Evolutionary conservation across 2,113 vertebrate genomes (phyloP), one percentile per base, ranked within the genome.

Genomic region (Hyperopisus bebe): DNA sequence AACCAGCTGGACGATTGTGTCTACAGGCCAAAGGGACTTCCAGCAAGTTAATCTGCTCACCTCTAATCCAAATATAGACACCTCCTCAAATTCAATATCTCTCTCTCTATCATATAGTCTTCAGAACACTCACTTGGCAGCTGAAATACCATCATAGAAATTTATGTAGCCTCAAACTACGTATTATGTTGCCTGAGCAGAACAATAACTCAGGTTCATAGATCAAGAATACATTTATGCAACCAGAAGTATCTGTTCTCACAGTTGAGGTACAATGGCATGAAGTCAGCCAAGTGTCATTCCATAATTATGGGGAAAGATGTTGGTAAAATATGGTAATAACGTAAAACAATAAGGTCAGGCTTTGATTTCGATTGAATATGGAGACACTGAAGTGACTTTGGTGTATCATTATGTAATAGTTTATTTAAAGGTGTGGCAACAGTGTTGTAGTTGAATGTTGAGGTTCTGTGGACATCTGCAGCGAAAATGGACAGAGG

Each of bases 251-350:
- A 47, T 46, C 89, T 84, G 83, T 44, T 86, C 80, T 77, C 31
- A 80, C 42, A 27, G 44, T 24, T 87, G 70, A 77, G 44, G 83
- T n/a, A 46, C 77, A 82, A 55, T 77, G 39, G 50, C 58, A 62
- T 13, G 39, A 85, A 88, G 62, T 89, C 86, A 89, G 80, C 53
- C 55, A 87, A 89, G 19, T 50, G 89, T 83, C 85, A 66, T 19
- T 46, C 9, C 21, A 24, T n/a, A 84, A 44, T 84, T 47, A 47
- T 46, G 39, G 44, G 10, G 82, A 24, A 83, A 83, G 24, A 24
- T 15, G 8, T 47, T 44, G 11, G 21, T 84, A 24, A 44, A 84
- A 24, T 84, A 44, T 44, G 39, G 17, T 80, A 80, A 47, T 84
- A 10, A 84, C 0, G 42, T 47, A 46, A 84, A 21, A 84, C 44